Evolutionary conservation across 2,797 vertebrate species (phyloP).

Genomic region (Darevskia mixta): DNA sequence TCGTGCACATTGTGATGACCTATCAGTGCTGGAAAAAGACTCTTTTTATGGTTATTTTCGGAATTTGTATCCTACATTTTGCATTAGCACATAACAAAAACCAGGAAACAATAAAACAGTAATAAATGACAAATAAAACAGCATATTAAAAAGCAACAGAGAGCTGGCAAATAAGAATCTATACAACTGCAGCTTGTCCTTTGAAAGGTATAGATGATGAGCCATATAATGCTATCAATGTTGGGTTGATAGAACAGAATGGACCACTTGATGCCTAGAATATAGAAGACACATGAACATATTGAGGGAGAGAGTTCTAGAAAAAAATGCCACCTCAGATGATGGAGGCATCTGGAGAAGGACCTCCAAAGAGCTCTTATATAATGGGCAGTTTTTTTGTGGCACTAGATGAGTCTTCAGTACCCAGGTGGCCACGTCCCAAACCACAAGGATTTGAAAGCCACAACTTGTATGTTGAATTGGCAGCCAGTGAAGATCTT

Average conservation of each 20-base stretch:
- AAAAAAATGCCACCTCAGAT: too few species aligned
- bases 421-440: too few species aligned
- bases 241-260: not conserved
- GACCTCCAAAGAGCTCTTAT: too few species aligned
- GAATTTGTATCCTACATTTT: not conserved
- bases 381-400: too few species aligned
- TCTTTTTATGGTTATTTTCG: not conserved
- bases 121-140: not conserved
- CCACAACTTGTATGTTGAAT: too few species aligned
- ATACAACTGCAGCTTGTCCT: not conserved
- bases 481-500: too few species aligned
- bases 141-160: not conserved
- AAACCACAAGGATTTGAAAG: too few species aligned
- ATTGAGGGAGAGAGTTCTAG: too few species aligned
- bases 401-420: too few species aligned
- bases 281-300: not conserved
- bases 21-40: slow-evolving; percentile 44
- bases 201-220: not conserved
- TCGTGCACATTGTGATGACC: slow-evolving; percentile 33
- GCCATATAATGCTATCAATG: not conserved
- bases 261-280: not conserved
- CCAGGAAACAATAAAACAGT: not conserved
- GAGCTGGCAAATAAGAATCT: not conserved
- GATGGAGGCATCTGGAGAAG: too few species aligned
- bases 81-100: not conserved